phyloP scores from a whole-genome alignment of 2,113 vertebrate genomes.

The Cariama cristata region DNA sequence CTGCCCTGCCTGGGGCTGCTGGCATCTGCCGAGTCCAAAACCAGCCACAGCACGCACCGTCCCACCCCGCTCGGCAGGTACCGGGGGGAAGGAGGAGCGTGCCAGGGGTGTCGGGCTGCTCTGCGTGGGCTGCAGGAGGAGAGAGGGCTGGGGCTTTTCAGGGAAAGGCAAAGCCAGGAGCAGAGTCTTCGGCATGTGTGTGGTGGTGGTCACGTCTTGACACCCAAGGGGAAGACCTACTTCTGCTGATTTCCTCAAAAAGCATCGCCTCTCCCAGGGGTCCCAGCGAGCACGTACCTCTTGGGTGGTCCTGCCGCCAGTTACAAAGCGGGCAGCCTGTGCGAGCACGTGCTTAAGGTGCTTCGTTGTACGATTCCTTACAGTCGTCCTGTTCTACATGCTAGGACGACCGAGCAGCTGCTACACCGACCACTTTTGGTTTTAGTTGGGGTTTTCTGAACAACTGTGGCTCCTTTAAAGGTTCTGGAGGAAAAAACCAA shows the following conservation, averaged over 20 bases:
- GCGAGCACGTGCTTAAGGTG: background rate
- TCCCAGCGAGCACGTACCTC: accelerated
- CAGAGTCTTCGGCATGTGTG: background rate
- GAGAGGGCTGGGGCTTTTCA: too few relatives aligned
- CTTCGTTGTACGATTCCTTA: accelerated
- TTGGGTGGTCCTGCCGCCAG: background rate
- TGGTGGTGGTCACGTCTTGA: too few relatives aligned
- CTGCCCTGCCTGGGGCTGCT: background rate
- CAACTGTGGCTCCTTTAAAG: background rate
- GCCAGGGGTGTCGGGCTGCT: background rate
- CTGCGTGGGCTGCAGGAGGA: background rate
- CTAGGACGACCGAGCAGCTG: background rate
- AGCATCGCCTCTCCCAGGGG: too few relatives aligned
- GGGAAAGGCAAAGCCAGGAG: accelerated
- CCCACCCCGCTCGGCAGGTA: accelerated
- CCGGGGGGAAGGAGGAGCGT: background rate
- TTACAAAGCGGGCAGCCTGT: accelerated
- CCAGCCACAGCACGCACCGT: accelerated
- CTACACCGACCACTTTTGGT: accelerated
- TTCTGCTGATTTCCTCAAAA: background rate
- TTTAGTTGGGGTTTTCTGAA: background rate
- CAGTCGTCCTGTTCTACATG: accelerated
- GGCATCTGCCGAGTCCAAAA: accelerated
- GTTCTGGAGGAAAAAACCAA: background rate
- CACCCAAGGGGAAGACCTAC: background rate